Base-by-base conservation (phyloP, 92 coral and sea anemone species). In the Palythoa caribaeorum region DNA sequence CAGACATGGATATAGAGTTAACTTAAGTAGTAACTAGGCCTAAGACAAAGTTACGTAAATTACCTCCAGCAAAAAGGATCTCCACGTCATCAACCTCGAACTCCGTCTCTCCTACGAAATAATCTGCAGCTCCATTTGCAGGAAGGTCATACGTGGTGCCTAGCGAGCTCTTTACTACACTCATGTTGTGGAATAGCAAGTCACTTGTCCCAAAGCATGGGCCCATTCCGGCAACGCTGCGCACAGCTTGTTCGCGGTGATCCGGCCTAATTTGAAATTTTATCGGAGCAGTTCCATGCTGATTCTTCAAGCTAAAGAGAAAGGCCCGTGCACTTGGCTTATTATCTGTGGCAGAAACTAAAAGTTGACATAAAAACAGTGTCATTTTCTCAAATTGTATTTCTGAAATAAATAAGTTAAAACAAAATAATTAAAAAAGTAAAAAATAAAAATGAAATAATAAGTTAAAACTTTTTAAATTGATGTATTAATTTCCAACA, bases 251-350 rank as follows among this genome's bases (percentile, higher is more conserved):
- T 17, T 48, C 71, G 19, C 88, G 89, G 1, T 37, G 50, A 2
- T 68, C 53, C 35, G 47, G 75, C 9, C 87, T 87, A 17, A 91
- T 13, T 1, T 47, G 55, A 38, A 87, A 81, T 21, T 44, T 73
- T 36, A 38, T 68, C 37, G 83, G 78, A 2, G 14, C 3, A n/a
- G 83, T 52, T 11, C 83, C 44, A 36, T 76, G 17, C 21, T 78
- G 84, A 9, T 79, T 91, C 0, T 36, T 63, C 37, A 91, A 76
- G 70, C 91, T 74, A 10, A 91, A 91, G 14, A 91, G 71, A 60
- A 91, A 91, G 38, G 93, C 88, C 20, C 86, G 77, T 35, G 93
- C 78, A 57, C 93, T 91, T 38, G 91, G 77, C 14, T 75, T 14
- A 0, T 66, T 12, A 9, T 83, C 44, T 9, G 69, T 77, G 8